Evolutionary conservation across 2,888 invertebrate species (phyloP).

Genomic region (Pheosia tremula): DNA sequence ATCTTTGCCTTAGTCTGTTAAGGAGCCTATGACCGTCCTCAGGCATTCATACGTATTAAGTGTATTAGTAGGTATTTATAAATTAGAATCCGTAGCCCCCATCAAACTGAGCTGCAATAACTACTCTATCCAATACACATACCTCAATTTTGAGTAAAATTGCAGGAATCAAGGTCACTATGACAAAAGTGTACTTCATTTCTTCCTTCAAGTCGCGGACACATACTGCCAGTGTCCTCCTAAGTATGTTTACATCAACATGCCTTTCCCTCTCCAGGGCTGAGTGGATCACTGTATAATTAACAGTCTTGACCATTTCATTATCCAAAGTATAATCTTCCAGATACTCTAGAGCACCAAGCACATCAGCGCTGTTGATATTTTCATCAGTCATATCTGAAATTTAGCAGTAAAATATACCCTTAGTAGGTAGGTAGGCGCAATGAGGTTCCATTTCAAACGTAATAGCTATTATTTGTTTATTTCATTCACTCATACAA

Average conservation of each 20-base stretch:
- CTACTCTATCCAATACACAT: conserved; percentile 11
- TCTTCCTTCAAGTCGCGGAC: conserved; percentile 54
- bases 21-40: too few species aligned
- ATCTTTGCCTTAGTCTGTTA: too few species aligned
- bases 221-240: conserved; percentile 56
- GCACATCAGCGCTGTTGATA: conserved; percentile 29
- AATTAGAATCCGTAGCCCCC: too few species aligned
- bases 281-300: conserved; percentile 47
- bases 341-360: conserved; percentile 44
- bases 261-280: conserved; percentile 40
- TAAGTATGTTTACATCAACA: conserved; percentile 35
- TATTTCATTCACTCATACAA: too few species aligned
- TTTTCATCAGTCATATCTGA: conserved; percentile 58
- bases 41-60: too few species aligned
- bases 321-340: conserved; percentile 47
- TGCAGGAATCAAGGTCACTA: conserved; percentile 49
- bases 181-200: conserved; percentile 46
- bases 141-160: conserved; percentile 62
- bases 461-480: too few species aligned
- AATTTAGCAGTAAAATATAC: conserved; percentile 22
- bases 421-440: too few species aligned
- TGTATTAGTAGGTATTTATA: too few species aligned
- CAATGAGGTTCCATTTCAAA: background rate
- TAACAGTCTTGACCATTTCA: conserved; percentile 30
- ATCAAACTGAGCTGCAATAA: too few species aligned